phyloP scores from a whole-genome alignment of 2,113 vertebrate genomes.

The Brevimyrus niger region DNA sequence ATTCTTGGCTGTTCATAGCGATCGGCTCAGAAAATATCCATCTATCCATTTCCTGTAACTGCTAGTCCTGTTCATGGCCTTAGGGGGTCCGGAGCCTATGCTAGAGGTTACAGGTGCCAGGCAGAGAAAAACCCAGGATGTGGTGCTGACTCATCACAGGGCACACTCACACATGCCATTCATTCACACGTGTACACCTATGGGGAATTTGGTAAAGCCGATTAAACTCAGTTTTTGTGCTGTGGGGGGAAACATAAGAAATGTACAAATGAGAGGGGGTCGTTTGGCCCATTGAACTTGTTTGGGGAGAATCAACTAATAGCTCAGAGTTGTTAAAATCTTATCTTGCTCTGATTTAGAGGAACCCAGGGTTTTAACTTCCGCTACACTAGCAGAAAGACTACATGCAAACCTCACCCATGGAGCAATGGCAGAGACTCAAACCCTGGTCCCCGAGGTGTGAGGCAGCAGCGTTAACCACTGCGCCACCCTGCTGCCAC shows the following conservation, averaged over 20 bases:
- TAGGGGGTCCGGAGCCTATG: not conserved
- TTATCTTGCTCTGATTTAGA: too few species aligned
- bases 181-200: not conserved
- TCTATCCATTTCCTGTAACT: not conserved
- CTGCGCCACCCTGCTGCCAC: too few species aligned
- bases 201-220: not conserved
- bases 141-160: not conserved
- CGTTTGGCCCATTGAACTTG: too few species aligned
- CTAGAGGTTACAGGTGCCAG: not conserved
- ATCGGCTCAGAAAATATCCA: not conserved
- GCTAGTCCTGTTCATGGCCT: not conserved
- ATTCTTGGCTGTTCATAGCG: not conserved
- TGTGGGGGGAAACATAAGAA: too few species aligned
- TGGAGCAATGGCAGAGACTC: not conserved
- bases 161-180: not conserved
- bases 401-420: not conserved
- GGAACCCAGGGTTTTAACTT: too few species aligned
- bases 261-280: too few species aligned
- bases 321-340: too few species aligned
- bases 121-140: not conserved
- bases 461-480: not conserved
- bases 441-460: not conserved
- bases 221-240: too few species aligned
- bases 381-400: too few species aligned
- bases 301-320: too few species aligned